Base-by-base conservation (phyloP, 2,113 vertebrate species). In the Eurystomus gularis region DNA sequence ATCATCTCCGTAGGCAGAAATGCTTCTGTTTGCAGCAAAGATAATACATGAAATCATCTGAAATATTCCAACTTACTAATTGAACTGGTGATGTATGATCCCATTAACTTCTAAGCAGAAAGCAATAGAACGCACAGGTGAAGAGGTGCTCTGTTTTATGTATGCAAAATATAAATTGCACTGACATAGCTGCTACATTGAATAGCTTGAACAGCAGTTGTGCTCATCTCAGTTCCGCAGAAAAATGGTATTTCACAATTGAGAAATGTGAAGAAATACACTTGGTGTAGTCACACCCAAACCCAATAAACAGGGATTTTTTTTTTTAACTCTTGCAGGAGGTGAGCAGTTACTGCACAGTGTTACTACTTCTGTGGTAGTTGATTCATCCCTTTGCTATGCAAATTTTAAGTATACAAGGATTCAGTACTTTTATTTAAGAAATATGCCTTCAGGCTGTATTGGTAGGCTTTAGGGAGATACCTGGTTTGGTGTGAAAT, bases 341-440 rank as follows among this genome's bases (percentile, higher is more conserved):
- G 97, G 98, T 98, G 96, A 97, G 97, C 95, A 94, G 96, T 98
- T 97, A 97, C 97, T 97, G 97, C 97, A 97, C 87, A 93, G 98
- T 97, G 97, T 97, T 98, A 96, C 96, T 97, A 91, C 96, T 97
- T 97, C 98, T 98, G 98, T 97, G 96, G 97, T 97, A 90, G 96
- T 78, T 96, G 97, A 98, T 97, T 97, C 97, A 92, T 98, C 98
- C 98, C 98, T 99, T 99, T 99, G 98, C 97, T 98, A 99, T 99
- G 99, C 98, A 99, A 98, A 99, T 99, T 95, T 96, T 97, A 99
- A 98, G 97, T 99, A 99, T 98, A 98, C 98, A 99, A 98, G 99
- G 98, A 98, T 99, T 98, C 98, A 93, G 98, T 98, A 98, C 98
- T 99, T 99, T 99, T 99, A 98, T 99, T 99, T 99, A 98, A 99